Evolutionary conservation across 2,888 invertebrate species (phyloP).

Genomic region (Hydrotaea diabolus): DNA sequence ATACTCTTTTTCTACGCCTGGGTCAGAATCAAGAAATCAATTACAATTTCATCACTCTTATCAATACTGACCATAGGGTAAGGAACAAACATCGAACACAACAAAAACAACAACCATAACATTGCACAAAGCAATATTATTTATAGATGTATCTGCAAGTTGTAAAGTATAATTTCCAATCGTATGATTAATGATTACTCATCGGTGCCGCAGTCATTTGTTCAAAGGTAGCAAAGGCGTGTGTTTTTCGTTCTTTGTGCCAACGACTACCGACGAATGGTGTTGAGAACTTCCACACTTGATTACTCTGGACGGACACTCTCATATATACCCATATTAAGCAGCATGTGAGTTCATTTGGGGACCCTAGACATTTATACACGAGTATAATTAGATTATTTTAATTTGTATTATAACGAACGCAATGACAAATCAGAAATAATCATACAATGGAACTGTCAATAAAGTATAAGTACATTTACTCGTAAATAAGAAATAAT

Average conservation of each 20-base stretch:
- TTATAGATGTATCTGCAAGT: not conserved
- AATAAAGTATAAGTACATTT: too few relatives aligned
- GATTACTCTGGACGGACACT: not conserved
- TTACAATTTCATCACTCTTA: too few relatives aligned
- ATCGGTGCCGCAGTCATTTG: slow-evolving; percentile 30
- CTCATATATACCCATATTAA: too few relatives aligned
- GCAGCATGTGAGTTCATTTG: too few relatives aligned
- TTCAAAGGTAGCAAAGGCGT: slow-evolving; percentile 26
- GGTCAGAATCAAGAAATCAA: too few relatives aligned
- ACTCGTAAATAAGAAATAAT: too few relatives aligned
- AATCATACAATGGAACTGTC: too few relatives aligned
- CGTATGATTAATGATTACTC: slow-evolving; percentile 62
- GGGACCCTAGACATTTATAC: too few relatives aligned
- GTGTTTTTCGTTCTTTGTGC: not conserved
- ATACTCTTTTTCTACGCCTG: too few relatives aligned
- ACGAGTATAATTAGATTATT: too few relatives aligned
- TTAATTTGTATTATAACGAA: too few relatives aligned
- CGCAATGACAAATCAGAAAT: too few relatives aligned
- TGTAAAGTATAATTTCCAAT: slow-evolving; percentile 38
- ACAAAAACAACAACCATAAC: slow-evolving; percentile 18
- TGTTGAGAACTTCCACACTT: slow-evolving; percentile 41
- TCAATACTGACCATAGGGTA: not conserved
- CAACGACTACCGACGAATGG: slow-evolving; percentile 19
- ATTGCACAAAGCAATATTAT: slow-evolving; percentile 9
- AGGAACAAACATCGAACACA: not conserved